Base-by-base conservation (phyloP, 2,113 vertebrate species). In the Psammodynastes pulverulentus region DNA sequence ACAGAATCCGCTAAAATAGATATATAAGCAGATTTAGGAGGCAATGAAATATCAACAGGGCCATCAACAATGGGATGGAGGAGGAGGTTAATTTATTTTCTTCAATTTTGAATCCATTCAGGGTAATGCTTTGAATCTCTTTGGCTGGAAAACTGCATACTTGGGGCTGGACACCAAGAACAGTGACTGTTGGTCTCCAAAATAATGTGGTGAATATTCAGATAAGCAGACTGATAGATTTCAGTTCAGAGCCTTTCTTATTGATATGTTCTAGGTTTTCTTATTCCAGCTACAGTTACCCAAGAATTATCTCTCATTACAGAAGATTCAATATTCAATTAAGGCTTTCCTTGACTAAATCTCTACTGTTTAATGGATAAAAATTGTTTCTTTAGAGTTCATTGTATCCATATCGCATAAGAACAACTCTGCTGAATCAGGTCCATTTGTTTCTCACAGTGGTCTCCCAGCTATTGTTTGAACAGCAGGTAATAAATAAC, bases 1-100 rank as follows among this genome's bases (percentile, higher is more conserved):
- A 98, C 97, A 0, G 0, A 10, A 43, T 98, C 98, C 54, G 24
- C 97, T 97, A 91, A 54, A 94, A 53, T 13, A 93, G 92, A 92
- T 62, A 88, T 6, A 24, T 5, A 51, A 13, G n/a, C 23, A 3
- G 0, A 0, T 89, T 67, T 67, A 67, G 62, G 1, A n/a, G 62
- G 26, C 62, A 67, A 67, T 67, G 62, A 34, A 67, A 67, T 17
- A 15, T n/a, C 29, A 34, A 34, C 12, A 67, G 4, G 12, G 4
- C 12, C 13, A 67, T 34, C 29, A 34, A 34, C 29, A 67, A n/a
- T 34, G 29, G 12, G 29, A 34, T n/a, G 62, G 62, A 34, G 29
- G 3, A 67, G 58, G 4, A 15, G 13, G 29, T 34, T n/a, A 15
- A n/a, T 67, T 34, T 15, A 34, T n/a, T 67, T 67, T 67, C 29